Evolutionary conservation across 1,140 invertebrate species (phyloP).

Genomic region (Polyergus mexicanus): DNA sequence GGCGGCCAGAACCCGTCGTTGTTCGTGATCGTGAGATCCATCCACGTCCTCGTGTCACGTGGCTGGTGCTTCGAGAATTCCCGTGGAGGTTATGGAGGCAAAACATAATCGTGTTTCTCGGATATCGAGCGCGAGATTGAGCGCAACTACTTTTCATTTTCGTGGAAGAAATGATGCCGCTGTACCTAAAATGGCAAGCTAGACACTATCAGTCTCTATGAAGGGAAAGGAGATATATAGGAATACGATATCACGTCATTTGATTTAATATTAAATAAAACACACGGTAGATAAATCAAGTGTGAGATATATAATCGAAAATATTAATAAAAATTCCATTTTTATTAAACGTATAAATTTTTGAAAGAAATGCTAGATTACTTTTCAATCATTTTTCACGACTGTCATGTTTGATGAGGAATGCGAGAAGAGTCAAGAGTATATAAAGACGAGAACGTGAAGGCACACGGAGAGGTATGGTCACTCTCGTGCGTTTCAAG

Average conservation of each 20-base stretch:
- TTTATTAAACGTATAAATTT: too few relatives aligned
- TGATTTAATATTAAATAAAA: neutral
- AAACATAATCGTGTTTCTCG: conserved; percentile 69
- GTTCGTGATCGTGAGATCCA: conserved; percentile 73
- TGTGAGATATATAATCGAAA: neutral
- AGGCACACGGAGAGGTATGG: neutral
- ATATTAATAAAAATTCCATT: neutral
- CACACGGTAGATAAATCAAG: neutral
- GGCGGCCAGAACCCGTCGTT: conserved; percentile 57
- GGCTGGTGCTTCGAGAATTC: conserved; percentile 57
- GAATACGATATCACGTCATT: neutral
- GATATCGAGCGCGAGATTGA: conserved; percentile 66
- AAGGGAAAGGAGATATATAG: neutral
- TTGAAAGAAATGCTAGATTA: too few relatives aligned
- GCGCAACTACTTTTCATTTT: conserved; percentile 71
- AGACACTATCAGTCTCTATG: neutral
- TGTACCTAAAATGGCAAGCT: conserved; percentile 11
- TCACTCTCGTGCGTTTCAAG: neutral
- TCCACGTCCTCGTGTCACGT: conserved; percentile 46
- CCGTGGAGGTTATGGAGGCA: conserved; percentile 9
- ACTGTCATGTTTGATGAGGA: neutral
- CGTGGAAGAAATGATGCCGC: conserved; percentile 38
- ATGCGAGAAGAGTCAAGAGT: neutral
- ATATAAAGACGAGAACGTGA: neutral
- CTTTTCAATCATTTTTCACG: neutral